These are phyloP conservation scores for Aphidius gifuensis DNA, from an alignment of 1,140 invertebrate species.

Conservation along the genomic window DNA sequence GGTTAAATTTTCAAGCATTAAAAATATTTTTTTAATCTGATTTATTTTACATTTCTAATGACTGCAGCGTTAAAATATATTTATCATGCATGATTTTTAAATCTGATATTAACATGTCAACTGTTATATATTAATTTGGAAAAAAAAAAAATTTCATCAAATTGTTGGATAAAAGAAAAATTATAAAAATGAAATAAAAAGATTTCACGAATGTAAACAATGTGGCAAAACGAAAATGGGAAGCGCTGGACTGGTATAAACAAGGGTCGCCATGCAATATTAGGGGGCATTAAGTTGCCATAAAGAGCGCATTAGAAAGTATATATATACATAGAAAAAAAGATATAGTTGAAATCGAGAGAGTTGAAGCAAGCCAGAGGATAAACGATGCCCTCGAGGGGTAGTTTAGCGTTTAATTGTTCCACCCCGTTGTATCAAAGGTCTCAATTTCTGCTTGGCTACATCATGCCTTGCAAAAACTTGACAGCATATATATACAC, in stretches of 20 bases:
- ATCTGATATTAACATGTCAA: too few species aligned
- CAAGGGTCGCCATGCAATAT: conserved; percentile 55
- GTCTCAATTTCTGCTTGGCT: conserved; percentile 50
- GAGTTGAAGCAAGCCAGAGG: conserved; percentile 17
- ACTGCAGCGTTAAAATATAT: too few species aligned
- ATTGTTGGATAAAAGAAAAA: too few species aligned
- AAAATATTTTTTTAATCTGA: too few species aligned
- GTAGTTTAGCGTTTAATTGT: conserved; percentile 58
- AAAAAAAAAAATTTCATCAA: too few species aligned
- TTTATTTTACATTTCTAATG: too few species aligned
- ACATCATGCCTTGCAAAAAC: conserved; percentile 22
- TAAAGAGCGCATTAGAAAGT: conserved; percentile 53
- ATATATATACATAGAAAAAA: too few species aligned
- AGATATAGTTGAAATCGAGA: too few species aligned
- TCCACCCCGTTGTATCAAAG: conserved; percentile 52
- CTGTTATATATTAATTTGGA: too few species aligned
- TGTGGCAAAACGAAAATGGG: conserved; percentile 40
- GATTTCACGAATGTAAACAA: conserved; percentile 11
- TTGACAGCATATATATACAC: conserved; percentile 1
- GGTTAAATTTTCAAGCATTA: background rate
- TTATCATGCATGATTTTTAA: too few species aligned
- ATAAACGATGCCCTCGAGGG: conserved; percentile 51
- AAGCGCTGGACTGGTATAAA: conserved; percentile 53
- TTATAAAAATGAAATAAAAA: background rate
- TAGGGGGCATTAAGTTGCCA: conserved; percentile 55